Conservation (phyloP, 2,888 invertebrate species). For the Parnassius smintheus region DNA sequence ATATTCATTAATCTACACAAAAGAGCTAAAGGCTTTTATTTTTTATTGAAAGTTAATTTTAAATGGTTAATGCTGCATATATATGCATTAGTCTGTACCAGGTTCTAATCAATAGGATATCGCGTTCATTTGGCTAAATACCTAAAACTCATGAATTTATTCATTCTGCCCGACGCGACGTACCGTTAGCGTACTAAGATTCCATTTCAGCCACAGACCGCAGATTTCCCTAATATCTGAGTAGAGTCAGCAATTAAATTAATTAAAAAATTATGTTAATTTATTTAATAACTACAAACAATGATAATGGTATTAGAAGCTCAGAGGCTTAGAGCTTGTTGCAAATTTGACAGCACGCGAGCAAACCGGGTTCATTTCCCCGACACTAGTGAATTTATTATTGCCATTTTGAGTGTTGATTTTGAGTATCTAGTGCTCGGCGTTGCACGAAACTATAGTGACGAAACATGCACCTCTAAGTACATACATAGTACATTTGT, state of each 20-base stretch:
- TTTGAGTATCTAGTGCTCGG: too few relatives aligned
- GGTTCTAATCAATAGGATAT: conserved; percentile 22
- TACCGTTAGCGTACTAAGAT: conserved; percentile 35
- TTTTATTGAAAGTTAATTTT: too few relatives aligned
- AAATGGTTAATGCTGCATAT: background rate
- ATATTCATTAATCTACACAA: too few relatives aligned
- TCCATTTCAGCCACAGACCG: conserved; percentile 64
- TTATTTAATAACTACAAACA: background rate
- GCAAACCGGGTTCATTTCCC: too few relatives aligned
- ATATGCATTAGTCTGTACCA: conserved; percentile 17
- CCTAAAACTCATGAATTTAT: conserved; percentile 38
- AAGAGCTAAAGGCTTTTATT: too few relatives aligned
- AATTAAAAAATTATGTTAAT: background rate
- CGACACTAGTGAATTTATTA: too few relatives aligned
- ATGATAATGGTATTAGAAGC: background rate
- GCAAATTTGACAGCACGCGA: too few relatives aligned
- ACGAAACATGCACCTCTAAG: too few relatives aligned
- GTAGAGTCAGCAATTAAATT: conserved; percentile 20
- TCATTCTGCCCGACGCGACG: conserved; percentile 31
- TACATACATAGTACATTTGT: too few relatives aligned
- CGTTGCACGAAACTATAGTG: too few relatives aligned
- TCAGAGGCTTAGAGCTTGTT: too few relatives aligned
- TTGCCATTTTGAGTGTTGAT: too few relatives aligned
- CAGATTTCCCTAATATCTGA: conserved; percentile 62
- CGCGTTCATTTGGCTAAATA: conserved; percentile 25